Evolutionary conservation across 2,888 invertebrate species (phyloP).

Genomic region (Gisinianus flammeolus): DNA sequence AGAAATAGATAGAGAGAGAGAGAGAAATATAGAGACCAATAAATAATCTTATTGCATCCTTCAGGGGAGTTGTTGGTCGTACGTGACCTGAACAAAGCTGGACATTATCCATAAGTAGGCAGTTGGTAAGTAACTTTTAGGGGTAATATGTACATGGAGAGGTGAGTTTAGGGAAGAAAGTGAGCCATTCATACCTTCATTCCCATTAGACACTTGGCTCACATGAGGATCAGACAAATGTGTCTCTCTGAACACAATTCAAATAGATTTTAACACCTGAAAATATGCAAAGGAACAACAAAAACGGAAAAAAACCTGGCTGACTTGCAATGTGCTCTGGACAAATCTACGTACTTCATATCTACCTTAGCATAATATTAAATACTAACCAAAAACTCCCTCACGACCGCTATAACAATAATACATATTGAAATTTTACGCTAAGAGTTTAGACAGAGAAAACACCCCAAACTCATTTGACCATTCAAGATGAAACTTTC

Average conservation of each 20-base stretch:
- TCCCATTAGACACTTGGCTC: constrained; percentile 31
- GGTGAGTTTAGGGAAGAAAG: not conserved
- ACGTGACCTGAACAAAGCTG: constrained; percentile 40
- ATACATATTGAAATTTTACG: constrained; percentile 1
- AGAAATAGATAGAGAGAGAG: constrained; percentile 11
- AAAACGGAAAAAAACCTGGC: not conserved
- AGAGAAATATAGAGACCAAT: constrained; percentile 23
- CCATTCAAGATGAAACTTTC: not conserved
- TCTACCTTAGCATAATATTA: too few relatives aligned
- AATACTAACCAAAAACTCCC: not conserved
- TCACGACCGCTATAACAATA: not conserved
- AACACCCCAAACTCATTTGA: constrained; percentile 24
- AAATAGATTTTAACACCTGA: constrained; percentile 29
- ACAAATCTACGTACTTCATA: not conserved
- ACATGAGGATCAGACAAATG: not conserved
- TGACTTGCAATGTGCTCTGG: not conserved
- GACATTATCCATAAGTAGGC: constrained; percentile 11
- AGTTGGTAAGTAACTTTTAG: not conserved
- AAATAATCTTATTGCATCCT: constrained; percentile 28
- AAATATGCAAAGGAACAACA: constrained; percentile 28
- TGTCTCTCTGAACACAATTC: not conserved
- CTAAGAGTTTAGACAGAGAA: constrained; percentile 15
- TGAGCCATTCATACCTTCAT: too few relatives aligned
- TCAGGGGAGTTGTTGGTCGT: constrained; percentile 15
- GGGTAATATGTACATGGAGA: not conserved